These are phyloP conservation scores for Lepidonotus clava DNA, from an alignment of 2,888 invertebrate species.

Conservation along the genomic window DNA sequence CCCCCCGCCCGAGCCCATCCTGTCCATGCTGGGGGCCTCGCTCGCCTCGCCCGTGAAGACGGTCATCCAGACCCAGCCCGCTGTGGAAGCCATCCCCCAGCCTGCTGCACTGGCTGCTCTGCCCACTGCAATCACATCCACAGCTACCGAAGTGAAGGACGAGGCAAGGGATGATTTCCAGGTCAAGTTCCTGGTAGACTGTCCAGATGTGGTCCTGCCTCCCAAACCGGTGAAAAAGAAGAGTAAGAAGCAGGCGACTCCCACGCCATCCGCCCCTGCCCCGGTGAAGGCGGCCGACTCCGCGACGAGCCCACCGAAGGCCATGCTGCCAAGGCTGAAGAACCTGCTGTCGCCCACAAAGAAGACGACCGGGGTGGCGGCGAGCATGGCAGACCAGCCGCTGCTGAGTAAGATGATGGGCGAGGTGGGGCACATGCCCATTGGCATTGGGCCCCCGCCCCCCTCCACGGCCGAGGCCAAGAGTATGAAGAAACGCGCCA, in stretches of 20 bases:
- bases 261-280: conserved; percentile 8
- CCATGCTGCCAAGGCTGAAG: background rate
- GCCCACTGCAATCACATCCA: background rate
- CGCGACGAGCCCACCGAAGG: background rate
- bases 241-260: conserved; percentile 34
- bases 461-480: conserved; percentile 29
- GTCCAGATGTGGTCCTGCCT: conserved; percentile 14
- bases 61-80: background rate
- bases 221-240: conserved; percentile 21
- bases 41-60: background rate
- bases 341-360: background rate
- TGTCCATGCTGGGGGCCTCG: background rate
- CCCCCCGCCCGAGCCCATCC: background rate
- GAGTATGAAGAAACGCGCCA: conserved; percentile 22
- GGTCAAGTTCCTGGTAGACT: conserved; percentile 29
- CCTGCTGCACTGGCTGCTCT: background rate
- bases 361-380: background rate
- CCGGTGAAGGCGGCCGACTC: background rate
- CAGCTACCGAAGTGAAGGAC: background rate
- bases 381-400: conserved; percentile 27
- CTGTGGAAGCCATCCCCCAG: background rate
- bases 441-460: conserved; percentile 20
- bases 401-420: conserved; percentile 43
- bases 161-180: conserved; percentile 6
- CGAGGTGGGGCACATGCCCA: conserved; percentile 6